Percentiles rank a stretch among this genome's conserved stretches.
Evolutionary conservation across 1,140 invertebrate genomes (phyloP).

Genomic region (Cepaea nemoralis): DNA sequence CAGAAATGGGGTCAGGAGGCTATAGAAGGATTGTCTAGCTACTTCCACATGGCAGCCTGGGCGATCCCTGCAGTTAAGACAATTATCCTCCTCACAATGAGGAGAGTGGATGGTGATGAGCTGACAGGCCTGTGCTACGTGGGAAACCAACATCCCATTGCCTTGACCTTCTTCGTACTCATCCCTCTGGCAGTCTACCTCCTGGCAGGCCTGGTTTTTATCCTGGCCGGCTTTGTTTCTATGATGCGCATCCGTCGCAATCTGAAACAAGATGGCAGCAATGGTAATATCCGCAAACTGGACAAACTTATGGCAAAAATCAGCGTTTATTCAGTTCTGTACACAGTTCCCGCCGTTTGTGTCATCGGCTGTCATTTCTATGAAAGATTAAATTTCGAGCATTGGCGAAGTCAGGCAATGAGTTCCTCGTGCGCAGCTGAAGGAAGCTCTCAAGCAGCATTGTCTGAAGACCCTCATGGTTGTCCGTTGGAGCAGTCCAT

Average conservation of each 20-base stretch:
- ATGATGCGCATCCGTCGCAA: constrained; percentile 93
- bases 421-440: constrained; percentile 44
- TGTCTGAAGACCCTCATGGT: constrained; percentile 42
- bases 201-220: constrained; percentile 91
- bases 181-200: constrained; percentile 92
- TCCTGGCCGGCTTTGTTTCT: constrained; percentile 94
- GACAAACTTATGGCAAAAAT: constrained; percentile 86
- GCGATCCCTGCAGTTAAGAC: constrained; percentile 91
- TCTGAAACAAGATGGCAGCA: constrained; percentile 79
- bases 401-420: constrained; percentile 59
- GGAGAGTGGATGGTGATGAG: constrained; percentile 96
- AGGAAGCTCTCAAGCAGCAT: background rate
- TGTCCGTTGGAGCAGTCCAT: constrained; percentile 70
- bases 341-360: constrained; percentile 93
- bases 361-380: constrained; percentile 94
- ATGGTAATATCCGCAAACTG: constrained; percentile 67
- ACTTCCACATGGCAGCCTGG: constrained; percentile 98
- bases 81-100: constrained; percentile 91
- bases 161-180: constrained; percentile 88
- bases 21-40: constrained; percentile 95
- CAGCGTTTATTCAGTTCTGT: constrained; percentile 93
- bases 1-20: constrained; percentile 99
- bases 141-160: constrained; percentile 90
- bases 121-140: constrained; percentile 97
- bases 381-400: constrained; percentile 76